Percentiles rank a stretch among this genome's conserved stretches.
Evolutionary conservation across 2,797 vertebrate species (phyloP).

Genomic region (Myiotriccus ornatus): DNA sequence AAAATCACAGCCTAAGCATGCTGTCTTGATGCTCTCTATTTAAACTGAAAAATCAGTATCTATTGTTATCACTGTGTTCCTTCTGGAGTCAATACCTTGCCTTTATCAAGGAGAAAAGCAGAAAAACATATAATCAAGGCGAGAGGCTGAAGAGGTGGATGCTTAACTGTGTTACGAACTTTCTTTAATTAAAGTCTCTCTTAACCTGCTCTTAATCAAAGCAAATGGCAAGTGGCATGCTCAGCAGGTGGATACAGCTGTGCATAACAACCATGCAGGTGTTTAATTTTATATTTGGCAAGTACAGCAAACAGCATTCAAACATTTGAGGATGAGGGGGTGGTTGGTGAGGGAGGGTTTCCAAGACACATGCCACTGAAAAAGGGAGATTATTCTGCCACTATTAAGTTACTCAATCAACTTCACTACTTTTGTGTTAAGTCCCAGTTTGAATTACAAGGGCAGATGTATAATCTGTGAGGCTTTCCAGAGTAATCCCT

Average conservation of each 20-base stretch:
- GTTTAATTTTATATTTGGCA: slow-evolving; percentile 43
- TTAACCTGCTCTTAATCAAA: slow-evolving; percentile 63
- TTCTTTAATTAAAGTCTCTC: slow-evolving; percentile 57
- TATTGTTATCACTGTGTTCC: background rate
- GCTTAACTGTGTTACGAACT: slow-evolving; percentile 23
- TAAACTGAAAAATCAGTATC: background rate
- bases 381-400: background rate
- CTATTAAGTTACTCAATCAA: slow-evolving; percentile 21
- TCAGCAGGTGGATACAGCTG: slow-evolving; percentile 62
- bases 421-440: background rate
- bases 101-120: slow-evolving; percentile 17
- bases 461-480: background rate
- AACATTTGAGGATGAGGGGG: background rate
- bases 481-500: background rate
- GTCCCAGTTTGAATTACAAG: slow-evolving; percentile 27
- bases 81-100: background rate
- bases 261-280: slow-evolving; percentile 58
- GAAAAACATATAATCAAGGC: slow-evolving; percentile 33
- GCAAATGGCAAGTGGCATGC: slow-evolving; percentile 28
- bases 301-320: background rate
- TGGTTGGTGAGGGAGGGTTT: background rate
- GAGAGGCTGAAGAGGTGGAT: slow-evolving; percentile 6
- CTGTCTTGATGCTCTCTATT: background rate
- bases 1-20: background rate
- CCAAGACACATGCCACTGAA: background rate